Conservation (phyloP, 2,797 vertebrate genomes). For the Bradypodion pumilum region DNA sequence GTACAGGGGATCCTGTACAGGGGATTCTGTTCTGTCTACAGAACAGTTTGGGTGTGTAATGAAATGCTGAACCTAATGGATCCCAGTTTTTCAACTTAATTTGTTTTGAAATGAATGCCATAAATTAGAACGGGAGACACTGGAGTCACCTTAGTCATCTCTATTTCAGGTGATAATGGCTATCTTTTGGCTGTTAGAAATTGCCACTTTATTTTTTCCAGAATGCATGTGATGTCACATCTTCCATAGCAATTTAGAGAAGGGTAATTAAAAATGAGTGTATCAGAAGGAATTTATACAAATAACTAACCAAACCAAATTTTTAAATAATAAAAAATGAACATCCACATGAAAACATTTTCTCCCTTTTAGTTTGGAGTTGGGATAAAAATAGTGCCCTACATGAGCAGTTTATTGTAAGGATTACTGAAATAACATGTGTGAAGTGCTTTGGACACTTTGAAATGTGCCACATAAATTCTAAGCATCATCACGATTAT, state of each 20-base stretch:
- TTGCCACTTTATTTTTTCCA: background rate
- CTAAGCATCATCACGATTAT: background rate
- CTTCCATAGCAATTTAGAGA: background rate
- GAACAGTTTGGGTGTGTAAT: background rate
- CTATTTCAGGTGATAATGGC: background rate
- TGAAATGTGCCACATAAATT: background rate
- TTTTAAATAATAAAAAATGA: background rate
- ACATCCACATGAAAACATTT: background rate
- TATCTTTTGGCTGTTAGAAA: background rate
- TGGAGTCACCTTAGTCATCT: background rate
- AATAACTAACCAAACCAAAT: background rate
- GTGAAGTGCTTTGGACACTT: background rate
- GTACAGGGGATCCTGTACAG: no score
- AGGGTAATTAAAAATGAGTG: background rate
- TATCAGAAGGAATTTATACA: background rate
- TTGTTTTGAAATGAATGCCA: background rate
- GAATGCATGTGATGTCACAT: no score
- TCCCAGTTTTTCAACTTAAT: background rate
- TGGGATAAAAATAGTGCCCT: background rate
- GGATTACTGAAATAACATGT: constrained; percentile 11
- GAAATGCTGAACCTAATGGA: background rate
- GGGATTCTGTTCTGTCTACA: no score
- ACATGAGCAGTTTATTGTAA: background rate
- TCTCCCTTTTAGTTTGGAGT: background rate
- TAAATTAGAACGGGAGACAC: background rate